phyloP scores from a whole-genome alignment of 2,797 vertebrate species.

The Pseudochaenichthys georgianus region DNA sequence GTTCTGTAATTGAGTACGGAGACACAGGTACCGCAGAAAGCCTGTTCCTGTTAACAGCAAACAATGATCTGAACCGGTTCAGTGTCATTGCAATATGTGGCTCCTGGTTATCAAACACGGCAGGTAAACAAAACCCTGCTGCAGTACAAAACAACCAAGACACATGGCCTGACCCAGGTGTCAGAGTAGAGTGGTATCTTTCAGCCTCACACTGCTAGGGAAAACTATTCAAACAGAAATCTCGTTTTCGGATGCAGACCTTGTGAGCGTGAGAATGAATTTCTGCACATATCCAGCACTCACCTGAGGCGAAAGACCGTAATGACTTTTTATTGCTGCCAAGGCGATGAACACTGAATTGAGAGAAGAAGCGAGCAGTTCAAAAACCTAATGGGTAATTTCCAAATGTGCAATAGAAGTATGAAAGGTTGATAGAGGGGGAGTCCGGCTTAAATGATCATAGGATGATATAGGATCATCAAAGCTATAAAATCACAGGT shows the following conservation, averaged over 20 bases:
- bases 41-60: constrained; percentile 40
- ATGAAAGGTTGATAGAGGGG: constrained; percentile 33
- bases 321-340: constrained; percentile 72
- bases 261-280: constrained; percentile 59
- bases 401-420: constrained; percentile 55
- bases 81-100: constrained; percentile 34
- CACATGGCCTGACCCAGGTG: constrained; percentile 26
- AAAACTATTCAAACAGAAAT: constrained; percentile 73
- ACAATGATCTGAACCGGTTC: constrained; percentile 27
- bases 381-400: constrained; percentile 69
- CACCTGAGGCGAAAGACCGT: constrained; percentile 57
- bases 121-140: constrained; percentile 50
- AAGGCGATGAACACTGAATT: constrained; percentile 60
- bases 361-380: constrained; percentile 61
- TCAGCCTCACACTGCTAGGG: constrained; percentile 31
- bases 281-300: constrained; percentile 59
- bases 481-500: constrained; percentile 13
- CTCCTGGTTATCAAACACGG: constrained; percentile 48
- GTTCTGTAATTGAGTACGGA: neutral
- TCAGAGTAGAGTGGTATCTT: constrained; percentile 29
- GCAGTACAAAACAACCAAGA: constrained; percentile 17
- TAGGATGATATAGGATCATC: constrained; percentile 15
- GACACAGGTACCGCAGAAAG: constrained; percentile 23
- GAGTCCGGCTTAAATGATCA: constrained; percentile 37
- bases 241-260: constrained; percentile 56